Evolutionary conservation across 2,113 vertebrate genomes (phyloP), one percentile per base, ranked within the genome.

Genomic region (Epinephelus cyanopodus): DNA sequence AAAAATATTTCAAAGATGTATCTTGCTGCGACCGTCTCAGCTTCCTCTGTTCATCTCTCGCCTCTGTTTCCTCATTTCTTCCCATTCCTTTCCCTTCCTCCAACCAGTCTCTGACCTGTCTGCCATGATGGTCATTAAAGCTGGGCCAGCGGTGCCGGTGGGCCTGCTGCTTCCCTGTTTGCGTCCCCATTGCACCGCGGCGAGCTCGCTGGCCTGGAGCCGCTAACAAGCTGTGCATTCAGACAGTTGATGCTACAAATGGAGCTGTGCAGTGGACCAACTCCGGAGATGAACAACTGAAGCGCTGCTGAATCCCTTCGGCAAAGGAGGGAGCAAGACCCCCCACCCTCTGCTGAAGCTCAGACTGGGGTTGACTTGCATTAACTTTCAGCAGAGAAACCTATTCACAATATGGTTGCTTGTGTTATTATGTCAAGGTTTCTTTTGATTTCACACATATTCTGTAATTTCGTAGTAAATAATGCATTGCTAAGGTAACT

Each of bases 171-270:
- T 81, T 83, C 77, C 68, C 72, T 56, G 76, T 89, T 84, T 75
- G 72, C 50, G 17, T 86, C 75, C 83, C 79, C 50, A 18, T 72
- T 83, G 84, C 84, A 73, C 80, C 8, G 67, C 84, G 23, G 81
- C 45, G 29, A 70, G 86, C 61, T 87, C 54, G 45, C 79, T 84
- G 82, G 88, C 90, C 87, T 65, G 72, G 39, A 92, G 91, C 89
- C n/a, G 81, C 84, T 93, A 92, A 93, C 91, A 92, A 92, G 91
- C 89, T 90, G 88, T 87, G 88, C 88, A 71, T 88, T 87, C 87
- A 91, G 88, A 92, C 91, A 92, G 88, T 88, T 91, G 86, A 91
- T 83, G 87, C 86, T 90, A 87, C 90, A 92, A 93, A 93, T 92
- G 85, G 86, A 88, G 87, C 90, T 88, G 90, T 86, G 86, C 87